These are phyloP conservation scores for Melolontha melolontha DNA, from an alignment of 2,888 invertebrate genomes.

Conservation along the genomic window DNA sequence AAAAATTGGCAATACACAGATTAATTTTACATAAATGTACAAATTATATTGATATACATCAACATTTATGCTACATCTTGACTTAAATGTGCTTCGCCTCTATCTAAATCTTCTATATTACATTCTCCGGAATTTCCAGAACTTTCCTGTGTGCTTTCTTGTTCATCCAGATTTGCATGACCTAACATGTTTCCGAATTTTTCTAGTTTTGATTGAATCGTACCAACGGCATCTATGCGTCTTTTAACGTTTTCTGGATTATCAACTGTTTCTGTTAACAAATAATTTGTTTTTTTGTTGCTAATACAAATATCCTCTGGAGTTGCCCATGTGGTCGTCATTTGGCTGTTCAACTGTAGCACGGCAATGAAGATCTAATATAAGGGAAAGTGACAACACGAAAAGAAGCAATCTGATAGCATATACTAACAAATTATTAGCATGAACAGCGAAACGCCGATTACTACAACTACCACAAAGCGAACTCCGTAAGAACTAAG, in stretches of 20 bases:
- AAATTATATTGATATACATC: conserved; percentile 4
- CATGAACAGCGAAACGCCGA: no score
- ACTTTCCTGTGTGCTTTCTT: conserved; percentile 25
- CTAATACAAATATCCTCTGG: no score
- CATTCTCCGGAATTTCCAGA: conserved; percentile 25
- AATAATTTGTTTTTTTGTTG: background rate
- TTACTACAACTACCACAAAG: no score
- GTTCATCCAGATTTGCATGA: conserved; percentile 44
- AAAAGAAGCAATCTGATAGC: no score
- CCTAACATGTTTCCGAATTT: conserved; percentile 51
- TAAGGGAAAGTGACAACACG: no score
- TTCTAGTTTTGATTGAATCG: conserved; percentile 55
- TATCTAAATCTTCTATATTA: conserved; percentile 29
- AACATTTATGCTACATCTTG: conserved; percentile 5
- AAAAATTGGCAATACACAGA: conserved; percentile 21
- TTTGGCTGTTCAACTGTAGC: no score
- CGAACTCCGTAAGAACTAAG: no score
- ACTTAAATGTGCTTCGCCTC: background rate
- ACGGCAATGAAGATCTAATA: no score
- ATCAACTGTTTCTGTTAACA: conserved; percentile 42
- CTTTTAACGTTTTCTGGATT: conserved; percentile 49
- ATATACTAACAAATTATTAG: no score
- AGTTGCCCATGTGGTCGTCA: no score
- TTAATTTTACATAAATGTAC: conserved; percentile 26
- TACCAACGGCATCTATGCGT: conserved; percentile 53